Conservation (phyloP, 2,113 vertebrate genomes). For the Muscicapa adusta region DNA sequence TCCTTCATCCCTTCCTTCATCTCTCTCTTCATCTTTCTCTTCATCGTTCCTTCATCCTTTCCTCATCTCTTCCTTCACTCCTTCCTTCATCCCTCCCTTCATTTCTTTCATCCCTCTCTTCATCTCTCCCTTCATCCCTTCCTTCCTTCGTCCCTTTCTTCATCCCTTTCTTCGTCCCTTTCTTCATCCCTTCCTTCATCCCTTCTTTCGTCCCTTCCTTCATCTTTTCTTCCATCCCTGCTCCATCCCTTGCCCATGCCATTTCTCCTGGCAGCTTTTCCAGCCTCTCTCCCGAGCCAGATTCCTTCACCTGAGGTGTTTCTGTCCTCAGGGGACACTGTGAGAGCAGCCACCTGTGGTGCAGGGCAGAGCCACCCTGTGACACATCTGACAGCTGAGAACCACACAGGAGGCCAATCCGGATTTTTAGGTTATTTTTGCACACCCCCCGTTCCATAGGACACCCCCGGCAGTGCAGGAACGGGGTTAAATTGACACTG, state of each 20-base stretch:
- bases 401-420: rapidly evolving
- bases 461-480: rapidly evolving
- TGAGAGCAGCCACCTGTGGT: not conserved
- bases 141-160: not conserved
- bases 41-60: not conserved
- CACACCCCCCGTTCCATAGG: rapidly evolving
- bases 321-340: not conserved
- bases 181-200: not conserved
- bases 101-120: rapidly evolving
- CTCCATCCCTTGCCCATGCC: not conserved
- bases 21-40: rapidly evolving
- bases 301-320: rapidly evolving
- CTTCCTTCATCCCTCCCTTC: not conserved
- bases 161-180: not conserved
- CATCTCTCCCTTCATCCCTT: too few relatives aligned
- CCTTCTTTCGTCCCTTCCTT: rapidly evolving
- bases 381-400: rapidly evolving
- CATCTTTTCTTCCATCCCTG: rapidly evolving
- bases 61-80: not conserved
- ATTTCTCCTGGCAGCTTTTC: not conserved
- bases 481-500: not conserved
- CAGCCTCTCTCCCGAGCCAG: not conserved
- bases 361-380: not conserved
- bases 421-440: not conserved
- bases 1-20: not conserved